These are phyloP conservation scores for Tenthredo amoena DNA, from an alignment of 2,888 invertebrate species.

Conservation along the genomic window DNA sequence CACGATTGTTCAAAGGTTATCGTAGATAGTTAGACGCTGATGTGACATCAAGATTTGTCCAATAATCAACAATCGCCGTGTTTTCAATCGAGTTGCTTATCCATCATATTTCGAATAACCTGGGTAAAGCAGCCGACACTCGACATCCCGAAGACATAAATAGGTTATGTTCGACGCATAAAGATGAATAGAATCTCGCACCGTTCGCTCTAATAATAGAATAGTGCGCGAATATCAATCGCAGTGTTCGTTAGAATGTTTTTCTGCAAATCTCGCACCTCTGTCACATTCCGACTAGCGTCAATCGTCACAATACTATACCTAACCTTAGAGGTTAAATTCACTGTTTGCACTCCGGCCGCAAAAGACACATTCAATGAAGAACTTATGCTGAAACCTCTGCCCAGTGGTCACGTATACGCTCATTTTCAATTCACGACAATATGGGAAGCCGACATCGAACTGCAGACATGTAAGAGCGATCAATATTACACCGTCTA, in stretches of 20 bases:
- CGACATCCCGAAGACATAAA: neutral
- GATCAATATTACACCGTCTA: neutral
- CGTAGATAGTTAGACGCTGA: neutral
- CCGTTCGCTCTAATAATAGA: neutral
- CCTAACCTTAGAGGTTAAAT: neutral
- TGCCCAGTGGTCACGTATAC: constrained; percentile 91
- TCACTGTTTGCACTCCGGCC: constrained; percentile 41
- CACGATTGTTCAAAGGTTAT: neutral
- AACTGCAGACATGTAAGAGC: constrained; percentile 65
- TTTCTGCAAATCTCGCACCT: neutral
- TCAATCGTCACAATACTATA: neutral
- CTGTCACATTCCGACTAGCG: neutral
- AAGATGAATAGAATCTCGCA: neutral
- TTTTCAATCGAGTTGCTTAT: neutral
- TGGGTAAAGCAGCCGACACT: neutral
- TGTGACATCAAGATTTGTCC: neutral
- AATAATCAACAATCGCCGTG: neutral
- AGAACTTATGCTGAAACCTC: constrained; percentile 92
- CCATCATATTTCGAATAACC: neutral
- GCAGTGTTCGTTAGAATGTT: neutral
- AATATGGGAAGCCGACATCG: constrained; percentile 81
- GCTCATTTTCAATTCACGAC: constrained; percentile 96
- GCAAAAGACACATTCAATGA: constrained; percentile 89
- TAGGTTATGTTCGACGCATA: neutral
- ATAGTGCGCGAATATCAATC: neutral